Evolutionary conservation across 2,888 invertebrate genomes (phyloP).

Genomic region (Tanypteryx hageni): DNA sequence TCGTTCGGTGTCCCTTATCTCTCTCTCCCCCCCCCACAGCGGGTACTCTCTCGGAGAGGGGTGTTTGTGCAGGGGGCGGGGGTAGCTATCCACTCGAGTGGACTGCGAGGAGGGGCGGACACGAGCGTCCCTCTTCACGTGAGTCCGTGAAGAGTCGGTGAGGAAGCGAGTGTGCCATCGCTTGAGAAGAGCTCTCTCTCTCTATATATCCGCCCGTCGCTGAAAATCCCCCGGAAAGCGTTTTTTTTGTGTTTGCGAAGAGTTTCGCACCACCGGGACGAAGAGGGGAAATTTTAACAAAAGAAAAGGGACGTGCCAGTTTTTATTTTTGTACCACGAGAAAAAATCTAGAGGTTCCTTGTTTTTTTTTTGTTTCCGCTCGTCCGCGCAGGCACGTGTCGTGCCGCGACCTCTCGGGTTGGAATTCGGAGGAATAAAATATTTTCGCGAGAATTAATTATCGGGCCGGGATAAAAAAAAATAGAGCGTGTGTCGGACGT

Average conservation of each 20-base stretch:
- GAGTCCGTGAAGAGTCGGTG: constrained; percentile 63
- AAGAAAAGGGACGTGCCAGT: not conserved
- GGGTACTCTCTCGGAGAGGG: not conserved
- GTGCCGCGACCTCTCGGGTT: not conserved
- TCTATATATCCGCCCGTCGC: not conserved
- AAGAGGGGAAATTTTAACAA: not conserved
- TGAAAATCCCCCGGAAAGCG: not conserved
- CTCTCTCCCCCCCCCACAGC: not conserved
- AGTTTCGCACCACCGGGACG: constrained; percentile 17
- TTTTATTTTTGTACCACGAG: constrained; percentile 44
- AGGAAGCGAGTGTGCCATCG: constrained; percentile 49
- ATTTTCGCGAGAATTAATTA: not conserved
- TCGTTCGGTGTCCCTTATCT: constrained; percentile 14
- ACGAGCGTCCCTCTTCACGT: constrained; percentile 55
- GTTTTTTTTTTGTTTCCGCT: not conserved
- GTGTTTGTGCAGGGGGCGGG: constrained; percentile 31
- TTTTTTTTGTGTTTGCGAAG: no score
- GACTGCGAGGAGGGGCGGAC: constrained; percentile 57
- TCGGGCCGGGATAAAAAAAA: not conserved
- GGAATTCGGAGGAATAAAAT: constrained; percentile 10
- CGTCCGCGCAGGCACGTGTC: not conserved
- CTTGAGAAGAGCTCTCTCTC: constrained; percentile 34
- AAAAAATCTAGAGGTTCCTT: not conserved
- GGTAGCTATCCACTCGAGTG: constrained; percentile 52
- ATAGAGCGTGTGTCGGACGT: constrained; percentile 15